Evolutionary conservation across 1,140 invertebrate genomes (phyloP).

Genomic region (Drosophila pruinosa): DNA sequence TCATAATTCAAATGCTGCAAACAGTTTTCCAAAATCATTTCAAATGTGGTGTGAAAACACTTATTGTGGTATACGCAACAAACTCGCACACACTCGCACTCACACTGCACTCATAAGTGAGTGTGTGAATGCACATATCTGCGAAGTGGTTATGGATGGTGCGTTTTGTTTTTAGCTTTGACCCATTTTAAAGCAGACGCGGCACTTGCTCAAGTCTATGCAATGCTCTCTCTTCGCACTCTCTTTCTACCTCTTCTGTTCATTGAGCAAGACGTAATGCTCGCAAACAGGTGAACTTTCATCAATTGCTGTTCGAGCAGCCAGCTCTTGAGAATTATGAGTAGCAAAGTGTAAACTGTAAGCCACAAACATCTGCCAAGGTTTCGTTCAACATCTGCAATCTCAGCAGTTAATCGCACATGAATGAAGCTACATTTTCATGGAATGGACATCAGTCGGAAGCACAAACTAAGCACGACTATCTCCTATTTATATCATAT

Average conservation of each 20-base stretch:
- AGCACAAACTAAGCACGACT: not conserved
- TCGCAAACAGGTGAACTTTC: not conserved
- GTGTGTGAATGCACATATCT: slow-evolving; percentile 19
- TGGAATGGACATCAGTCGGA: not conserved
- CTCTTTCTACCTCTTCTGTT: not conserved
- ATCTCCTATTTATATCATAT: too few relatives aligned
- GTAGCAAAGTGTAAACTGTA: not conserved
- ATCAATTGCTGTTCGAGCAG: not conserved
- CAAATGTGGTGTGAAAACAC: not conserved
- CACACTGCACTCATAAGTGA: not conserved
- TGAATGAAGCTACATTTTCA: not conserved
- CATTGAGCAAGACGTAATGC: slow-evolving; percentile 1
- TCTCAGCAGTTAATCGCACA: not conserved
- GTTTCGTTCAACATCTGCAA: not conserved
- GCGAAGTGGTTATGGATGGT: slow-evolving; percentile 11
- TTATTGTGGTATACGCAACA: too few relatives aligned
- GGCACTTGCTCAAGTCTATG: slow-evolving; percentile 13
- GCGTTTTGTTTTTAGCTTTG: slow-evolving; percentile 52
- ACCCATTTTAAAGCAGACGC: slow-evolving; percentile 37
- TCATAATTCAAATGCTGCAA: not conserved
- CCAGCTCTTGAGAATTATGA: not conserved
- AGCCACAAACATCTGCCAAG: not conserved
- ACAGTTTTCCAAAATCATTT: not conserved
- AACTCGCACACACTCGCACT: not conserved
- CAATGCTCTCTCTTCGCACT: not conserved